These are phyloP conservation scores for Chloroceryle amazona DNA, from an alignment of 2,797 vertebrate genomes.

Conservation along the genomic window DNA sequence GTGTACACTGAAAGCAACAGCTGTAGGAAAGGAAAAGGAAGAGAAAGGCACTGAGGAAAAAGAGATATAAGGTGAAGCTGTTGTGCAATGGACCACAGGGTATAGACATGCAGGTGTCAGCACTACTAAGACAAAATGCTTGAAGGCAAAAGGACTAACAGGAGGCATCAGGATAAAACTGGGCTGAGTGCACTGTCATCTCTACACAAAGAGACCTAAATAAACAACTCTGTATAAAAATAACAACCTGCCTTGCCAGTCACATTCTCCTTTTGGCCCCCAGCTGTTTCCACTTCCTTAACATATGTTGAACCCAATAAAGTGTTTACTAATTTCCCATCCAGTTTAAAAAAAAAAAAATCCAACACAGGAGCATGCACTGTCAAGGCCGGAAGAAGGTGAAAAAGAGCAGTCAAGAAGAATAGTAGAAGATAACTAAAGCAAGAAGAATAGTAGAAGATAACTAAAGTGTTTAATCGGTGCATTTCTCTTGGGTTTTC, in stretches of 20 bases:
- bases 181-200: background rate
- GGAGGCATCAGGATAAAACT: background rate
- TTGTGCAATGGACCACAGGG: constrained; percentile 21
- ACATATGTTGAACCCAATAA: constrained; percentile 70
- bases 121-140: constrained; percentile 34
- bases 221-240: constrained; percentile 43
- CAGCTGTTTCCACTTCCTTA: constrained; percentile 83
- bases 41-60: constrained; percentile 16
- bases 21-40: constrained; percentile 45
- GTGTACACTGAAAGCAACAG: background rate
- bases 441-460: background rate
- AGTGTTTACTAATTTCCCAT: constrained; percentile 74
- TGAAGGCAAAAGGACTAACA: background rate
- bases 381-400: constrained; percentile 48
- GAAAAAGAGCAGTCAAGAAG: background rate
- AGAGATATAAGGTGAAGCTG: constrained; percentile 35
- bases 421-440: constrained; percentile 25
- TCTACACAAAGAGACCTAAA: background rate
- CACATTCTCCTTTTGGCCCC: constrained; percentile 35
- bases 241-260: constrained; percentile 52
- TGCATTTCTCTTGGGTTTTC: constrained; percentile 24
- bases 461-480: background rate
- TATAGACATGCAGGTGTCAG: constrained; percentile 5
- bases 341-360: background rate
- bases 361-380: background rate